Evolutionary conservation across 1,140 invertebrate genomes (phyloP), one percentile per base, ranked within the genome.

Genomic region (Telenomus remus): DNA sequence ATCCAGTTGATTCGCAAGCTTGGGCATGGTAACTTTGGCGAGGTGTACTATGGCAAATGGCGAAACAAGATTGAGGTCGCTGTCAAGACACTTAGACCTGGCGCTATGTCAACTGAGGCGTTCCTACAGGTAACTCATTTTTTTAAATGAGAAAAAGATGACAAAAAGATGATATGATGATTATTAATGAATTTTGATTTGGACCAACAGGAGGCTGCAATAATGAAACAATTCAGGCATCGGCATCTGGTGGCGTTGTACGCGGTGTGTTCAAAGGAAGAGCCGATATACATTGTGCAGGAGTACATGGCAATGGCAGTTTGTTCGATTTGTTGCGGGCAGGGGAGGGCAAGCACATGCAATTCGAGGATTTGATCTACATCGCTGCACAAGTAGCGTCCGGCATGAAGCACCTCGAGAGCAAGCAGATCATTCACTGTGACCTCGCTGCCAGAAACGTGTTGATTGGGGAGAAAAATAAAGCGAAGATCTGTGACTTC

Each of bases 171-270:
- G n/a, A n/a, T n/a, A 1, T 4, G n/a, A 39, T 2, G 1, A 39
- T 39, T 39, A 9, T 39, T 2, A 39, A 39, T 39, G 6, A 27
- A 39, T 39, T 39, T 39, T 44, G 43, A n/a, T n/a, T 13, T 44
- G 0, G 7, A 7, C 4, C 51, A 55, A 0, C 93, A 97, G 86
- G 98, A 99, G 88, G 98, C 97, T 5, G 94, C 95, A 42, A 99
- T 99, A 42, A 99, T 99, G 98, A 99, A 99, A 84, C 96, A 98
- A 85, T 98, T 98, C 87, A 91, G 97, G 56, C 98, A 99, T 88
- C 95, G 97, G 82, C 94, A 97, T 64, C 89, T 99, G 37, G 97
- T 99, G 8, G 96, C 97, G 0, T 86, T 98, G 0, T 98, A 97
- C 86, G 97, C 96, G 0, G 96, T 98, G 1, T 98, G 97, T 83